Evolutionary conservation across 2,888 invertebrate genomes (phyloP), one percentile per base, ranked within the genome.

Genomic region (Dryobota labecula): DNA sequence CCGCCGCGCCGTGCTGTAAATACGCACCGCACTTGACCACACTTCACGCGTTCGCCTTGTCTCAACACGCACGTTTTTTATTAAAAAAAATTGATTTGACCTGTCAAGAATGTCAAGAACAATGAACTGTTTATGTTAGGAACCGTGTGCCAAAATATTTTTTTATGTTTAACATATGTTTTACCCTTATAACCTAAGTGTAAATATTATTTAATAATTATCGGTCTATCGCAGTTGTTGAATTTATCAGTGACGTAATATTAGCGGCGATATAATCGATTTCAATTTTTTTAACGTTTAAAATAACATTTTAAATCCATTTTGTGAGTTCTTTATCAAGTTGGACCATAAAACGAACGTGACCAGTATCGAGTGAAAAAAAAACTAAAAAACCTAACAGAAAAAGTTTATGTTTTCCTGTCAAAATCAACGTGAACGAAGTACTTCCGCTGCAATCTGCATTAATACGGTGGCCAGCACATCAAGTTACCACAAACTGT

Each of bases 21-120:
- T 90, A 92, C 91, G 89, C 88, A 87, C 77, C 86, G 78, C 84
- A 87, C 85, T 88, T 84, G 76, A 85, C 90, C 84, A 78, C 82
- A 86, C 82, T 88, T 84, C 78, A 84, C 91, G 90, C 90, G 90
- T 80, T 86, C 71, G 81, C 80, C 82, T 83, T 76, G 78, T 85
- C 88, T 89, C 69, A 53, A 78, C 71, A 74, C 86, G 90, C 93
- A 92, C 92, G 93, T 93, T 94, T 92, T 92, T 89, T 87, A 88
- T 88, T 88, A 83, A 86, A 83, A 82, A 92, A 83, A 92, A 92
- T 88, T 86, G 92, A 92, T 85, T 89, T 88, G 87, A 89, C 84
- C 84, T 88, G 88, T 87, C 87, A 88, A 86, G 82, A 85, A 87
- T 86, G 86, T 86, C 86, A 89, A 83, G 80, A 80, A 77, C 76